Evolutionary conservation across 2,888 invertebrate genomes (phyloP).

Genomic region (Leptogaster cylindrica): DNA sequence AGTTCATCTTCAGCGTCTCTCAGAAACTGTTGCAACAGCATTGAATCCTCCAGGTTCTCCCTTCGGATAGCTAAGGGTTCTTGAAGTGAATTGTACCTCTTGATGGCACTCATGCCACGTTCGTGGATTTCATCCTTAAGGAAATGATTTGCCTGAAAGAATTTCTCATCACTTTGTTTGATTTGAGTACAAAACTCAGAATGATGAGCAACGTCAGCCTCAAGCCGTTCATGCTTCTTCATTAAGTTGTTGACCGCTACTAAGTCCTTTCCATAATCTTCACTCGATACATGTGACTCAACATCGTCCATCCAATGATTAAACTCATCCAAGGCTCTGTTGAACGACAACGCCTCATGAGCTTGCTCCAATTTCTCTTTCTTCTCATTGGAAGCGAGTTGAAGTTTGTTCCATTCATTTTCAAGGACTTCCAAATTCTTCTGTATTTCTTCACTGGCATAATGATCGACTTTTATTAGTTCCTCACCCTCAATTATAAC

Average conservation of each 20-base stretch:
- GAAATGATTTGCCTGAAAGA: slow-evolving; percentile 83
- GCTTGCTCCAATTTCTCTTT: slow-evolving; percentile 87
- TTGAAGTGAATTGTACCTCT: slow-evolving; percentile 77
- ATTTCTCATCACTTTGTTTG: slow-evolving; percentile 79
- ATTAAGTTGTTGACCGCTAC: slow-evolving; percentile 83
- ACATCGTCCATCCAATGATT: slow-evolving; percentile 91
- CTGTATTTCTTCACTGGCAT: slow-evolving; percentile 84
- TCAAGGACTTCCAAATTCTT: slow-evolving; percentile 83
- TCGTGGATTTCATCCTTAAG: slow-evolving; percentile 85
- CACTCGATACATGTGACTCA: slow-evolving; percentile 71
- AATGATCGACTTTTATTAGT: slow-evolving; percentile 81
- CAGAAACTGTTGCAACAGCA: slow-evolving; percentile 85
- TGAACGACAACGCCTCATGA: slow-evolving; percentile 87
- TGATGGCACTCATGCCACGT: slow-evolving; percentile 72
- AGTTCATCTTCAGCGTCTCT: slow-evolving; percentile 92
- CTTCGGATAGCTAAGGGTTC: slow-evolving; percentile 90
- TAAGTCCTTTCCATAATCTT: slow-evolving; percentile 79
- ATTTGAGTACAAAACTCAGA: slow-evolving; percentile 81
- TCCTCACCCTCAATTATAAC: slow-evolving; percentile 81
- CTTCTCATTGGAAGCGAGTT: slow-evolving; percentile 82
- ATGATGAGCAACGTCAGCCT: slow-evolving; percentile 84
- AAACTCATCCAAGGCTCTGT: slow-evolving; percentile 89
- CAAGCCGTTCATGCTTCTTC: slow-evolving; percentile 81
- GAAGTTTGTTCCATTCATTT: slow-evolving; percentile 84
- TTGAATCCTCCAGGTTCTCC: slow-evolving; percentile 91